Conservation (phyloP, 2,888 invertebrate genomes). For the Trilocha varians region DNA sequence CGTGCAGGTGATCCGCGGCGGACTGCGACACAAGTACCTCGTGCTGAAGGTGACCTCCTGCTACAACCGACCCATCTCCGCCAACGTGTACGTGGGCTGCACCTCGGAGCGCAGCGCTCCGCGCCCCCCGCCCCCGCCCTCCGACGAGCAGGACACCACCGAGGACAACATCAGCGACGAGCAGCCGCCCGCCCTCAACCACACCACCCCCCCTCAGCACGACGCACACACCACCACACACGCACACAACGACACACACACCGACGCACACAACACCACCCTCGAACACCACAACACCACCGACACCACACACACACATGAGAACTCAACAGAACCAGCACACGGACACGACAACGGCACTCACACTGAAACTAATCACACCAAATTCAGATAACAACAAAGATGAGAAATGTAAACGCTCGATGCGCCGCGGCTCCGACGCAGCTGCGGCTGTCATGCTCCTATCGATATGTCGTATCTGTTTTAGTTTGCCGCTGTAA, state of each 20-base stretch:
- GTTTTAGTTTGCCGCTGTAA: too few species aligned
- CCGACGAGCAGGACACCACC: constrained; percentile 1
- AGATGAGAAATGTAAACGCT: too few species aligned
- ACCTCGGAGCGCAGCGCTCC: constrained; percentile 2
- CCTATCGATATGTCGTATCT: too few species aligned
- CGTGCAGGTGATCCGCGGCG: constrained; percentile 39
- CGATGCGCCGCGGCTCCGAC: too few species aligned
- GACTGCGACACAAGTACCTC: constrained; percentile 35
- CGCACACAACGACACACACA: background rate
- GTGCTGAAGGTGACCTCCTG: constrained; percentile 32
- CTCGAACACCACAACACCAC: too few species aligned
- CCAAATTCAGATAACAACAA: too few species aligned
- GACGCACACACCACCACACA: background rate
- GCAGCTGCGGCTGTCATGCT: too few species aligned
- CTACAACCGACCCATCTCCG: constrained; percentile 43
- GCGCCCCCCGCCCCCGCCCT: background rate
- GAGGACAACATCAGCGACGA: constrained; percentile 2
- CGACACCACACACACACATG: too few species aligned
- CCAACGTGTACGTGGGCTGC: constrained; percentile 51
- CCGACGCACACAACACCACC: too few species aligned
- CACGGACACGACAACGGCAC: too few species aligned
- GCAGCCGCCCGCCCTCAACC: background rate
- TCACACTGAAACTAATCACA: too few species aligned
- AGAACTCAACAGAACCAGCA: too few species aligned
- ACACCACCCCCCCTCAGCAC: background rate